These are phyloP conservation scores for Pachyuromys duprasi DNA, from an alignment of 2,797 vertebrate species.

Conservation along the genomic window DNA sequence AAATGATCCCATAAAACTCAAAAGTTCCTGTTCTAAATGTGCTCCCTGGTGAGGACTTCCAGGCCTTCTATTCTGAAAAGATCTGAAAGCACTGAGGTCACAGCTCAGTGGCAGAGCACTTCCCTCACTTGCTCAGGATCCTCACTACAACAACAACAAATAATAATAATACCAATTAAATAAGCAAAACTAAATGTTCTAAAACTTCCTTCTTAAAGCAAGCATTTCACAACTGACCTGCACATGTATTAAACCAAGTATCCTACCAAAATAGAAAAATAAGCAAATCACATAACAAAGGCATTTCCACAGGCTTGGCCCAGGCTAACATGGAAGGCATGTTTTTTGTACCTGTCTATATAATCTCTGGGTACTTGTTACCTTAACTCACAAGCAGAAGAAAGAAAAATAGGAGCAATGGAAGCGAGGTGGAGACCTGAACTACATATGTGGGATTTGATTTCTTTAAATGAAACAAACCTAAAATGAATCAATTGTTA, in stretches of 20 bases:
- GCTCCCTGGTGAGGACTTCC: background rate
- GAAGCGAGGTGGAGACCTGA: background rate
- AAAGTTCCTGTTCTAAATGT: slow-evolving; percentile 31
- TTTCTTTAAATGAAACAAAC: slow-evolving; percentile 48
- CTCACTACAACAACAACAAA: background rate
- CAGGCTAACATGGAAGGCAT: background rate
- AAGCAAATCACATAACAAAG: slow-evolving; percentile 8
- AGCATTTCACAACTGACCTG: background rate
- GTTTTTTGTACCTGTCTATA: background rate
- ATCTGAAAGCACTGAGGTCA: background rate
- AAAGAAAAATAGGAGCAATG: background rate
- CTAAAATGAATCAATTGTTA: background rate
- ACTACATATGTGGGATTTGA: background rate
- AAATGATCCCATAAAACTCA: background rate
- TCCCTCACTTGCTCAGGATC: background rate
- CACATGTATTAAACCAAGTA: background rate
- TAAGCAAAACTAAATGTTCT: background rate
- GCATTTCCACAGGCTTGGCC: slow-evolving; percentile 1
- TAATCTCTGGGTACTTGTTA: background rate
- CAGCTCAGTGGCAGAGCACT: background rate
- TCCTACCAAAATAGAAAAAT: background rate
- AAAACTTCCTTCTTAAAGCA: background rate
- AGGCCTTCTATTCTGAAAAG: background rate
- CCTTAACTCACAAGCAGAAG: background rate
- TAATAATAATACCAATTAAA: background rate